Percentiles rank a stretch among this genome's conserved stretches.
These are phyloP conservation scores for Psittacus erithacus DNA, from an alignment of 2,113 vertebrate genomes.

Conservation along the genomic window DNA sequence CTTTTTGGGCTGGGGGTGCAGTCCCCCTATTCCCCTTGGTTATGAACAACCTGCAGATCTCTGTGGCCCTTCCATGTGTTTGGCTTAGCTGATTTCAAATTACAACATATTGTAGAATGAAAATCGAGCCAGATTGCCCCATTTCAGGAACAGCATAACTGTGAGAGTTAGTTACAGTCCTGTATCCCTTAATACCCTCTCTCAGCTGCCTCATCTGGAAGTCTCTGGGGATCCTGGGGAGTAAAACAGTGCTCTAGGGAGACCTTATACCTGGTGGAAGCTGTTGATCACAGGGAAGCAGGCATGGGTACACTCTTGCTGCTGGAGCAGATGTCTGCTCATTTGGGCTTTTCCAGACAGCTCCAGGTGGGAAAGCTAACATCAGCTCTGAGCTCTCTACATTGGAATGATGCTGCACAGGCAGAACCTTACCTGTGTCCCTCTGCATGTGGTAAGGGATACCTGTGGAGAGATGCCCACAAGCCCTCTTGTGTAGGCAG, in stretches of 20 bases:
- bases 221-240: background rate
- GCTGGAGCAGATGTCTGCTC: background rate
- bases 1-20: background rate
- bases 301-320: background rate
- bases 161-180: background rate
- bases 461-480: background rate
- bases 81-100: background rate
- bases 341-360: background rate
- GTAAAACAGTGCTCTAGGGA: background rate
- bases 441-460: background rate
- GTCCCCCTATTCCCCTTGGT: background rate
- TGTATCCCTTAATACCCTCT: background rate
- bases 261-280: background rate
- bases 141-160: background rate
- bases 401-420: background rate
- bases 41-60: background rate
- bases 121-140: background rate
- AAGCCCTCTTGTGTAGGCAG: background rate
- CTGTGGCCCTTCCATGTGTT: background rate
- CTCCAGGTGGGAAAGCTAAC: background rate
- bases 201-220: background rate
- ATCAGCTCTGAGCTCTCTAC: background rate
- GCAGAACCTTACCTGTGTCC: background rate
- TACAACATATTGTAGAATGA: background rate
- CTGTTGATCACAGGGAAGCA: background rate